These are phyloP conservation scores for Myotis daubentonii DNA, from an alignment of 2,797 vertebrate genomes.

Conservation along the genomic window DNA sequence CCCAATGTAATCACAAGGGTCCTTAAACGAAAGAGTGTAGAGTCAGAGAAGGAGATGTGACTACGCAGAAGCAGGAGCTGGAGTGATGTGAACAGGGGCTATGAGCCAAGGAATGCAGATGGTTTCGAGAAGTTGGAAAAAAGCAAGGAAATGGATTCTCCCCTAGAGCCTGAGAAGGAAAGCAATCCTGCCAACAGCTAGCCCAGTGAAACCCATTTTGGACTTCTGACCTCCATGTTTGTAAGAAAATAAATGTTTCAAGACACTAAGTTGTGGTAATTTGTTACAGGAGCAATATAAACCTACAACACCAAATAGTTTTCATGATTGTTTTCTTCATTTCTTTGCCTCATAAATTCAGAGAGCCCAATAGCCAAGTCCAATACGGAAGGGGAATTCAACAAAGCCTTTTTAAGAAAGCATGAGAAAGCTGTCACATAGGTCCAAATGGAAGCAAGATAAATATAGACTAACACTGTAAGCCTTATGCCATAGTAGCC, in stretches of 20 bases:
- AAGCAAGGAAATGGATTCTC: not conserved
- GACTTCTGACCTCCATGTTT: not conserved
- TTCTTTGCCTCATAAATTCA: constrained; percentile 41
- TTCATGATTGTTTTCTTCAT: not conserved
- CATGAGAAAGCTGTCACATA: not conserved
- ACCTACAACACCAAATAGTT: not conserved
- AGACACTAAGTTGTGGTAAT: not conserved
- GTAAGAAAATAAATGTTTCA: constrained; percentile 7
- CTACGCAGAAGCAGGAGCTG: not conserved
- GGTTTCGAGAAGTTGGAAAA: constrained; percentile 22
- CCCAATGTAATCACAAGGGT: not conserved
- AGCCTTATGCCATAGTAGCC: not conserved
- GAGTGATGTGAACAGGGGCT: not conserved
- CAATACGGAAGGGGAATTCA: not conserved
- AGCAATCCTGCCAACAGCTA: not conserved
- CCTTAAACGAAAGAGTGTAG: not conserved
- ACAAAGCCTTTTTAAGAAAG: constrained; percentile 17
- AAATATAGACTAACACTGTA: not conserved
- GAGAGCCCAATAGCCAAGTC: not conserved
- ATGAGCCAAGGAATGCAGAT: constrained; percentile 45
- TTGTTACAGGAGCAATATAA: constrained; percentile 4
- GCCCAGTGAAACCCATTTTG: not conserved
- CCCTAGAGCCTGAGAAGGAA: not conserved
- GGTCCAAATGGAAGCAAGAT: constrained; percentile 5
- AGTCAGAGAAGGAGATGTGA: not conserved